Base-by-base conservation (phyloP, 2,888 invertebrate genomes). In the Polietes domitor region DNA sequence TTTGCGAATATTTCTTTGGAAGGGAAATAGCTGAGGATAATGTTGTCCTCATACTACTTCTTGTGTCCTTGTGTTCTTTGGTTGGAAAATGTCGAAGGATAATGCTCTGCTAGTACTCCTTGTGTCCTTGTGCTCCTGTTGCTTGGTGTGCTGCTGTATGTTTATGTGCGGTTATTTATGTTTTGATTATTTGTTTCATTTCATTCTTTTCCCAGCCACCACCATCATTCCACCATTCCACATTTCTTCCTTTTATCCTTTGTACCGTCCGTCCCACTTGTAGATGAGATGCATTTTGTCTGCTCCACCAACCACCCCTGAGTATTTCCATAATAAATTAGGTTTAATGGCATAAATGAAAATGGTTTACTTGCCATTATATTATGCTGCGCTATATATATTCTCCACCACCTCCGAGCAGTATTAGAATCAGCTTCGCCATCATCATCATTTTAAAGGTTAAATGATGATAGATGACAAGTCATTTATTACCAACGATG, bases 301-400 rank as follows among this genome's bases (percentile, higher is more conserved):
- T 26, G 37, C 12, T 47, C 21, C 19, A 6, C 26, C 58, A 15
- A 58, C 12, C 15, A 12, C 17, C 7, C 21, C 10, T 15, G 58
- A 9, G 2, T 58, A 26, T 2, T 55, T 65, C 53, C 53, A 71
- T 63, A 43, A 55, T 76, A 79, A 79, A 79, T 74, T 19, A 7
- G 28, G 24, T 76, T 76, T 76, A 65, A 71, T 80, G 80, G 53
- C 63, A 50, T 43, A 80, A 72, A 63, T 76, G 71, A 12, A 75
- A 58, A 75, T 61, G 63, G 50, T 70, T 21, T 61, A 28, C 70
- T 55, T 61, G 55, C 28, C 17, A 15, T 68, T 26, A 41, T 65
- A 12, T n/a, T n/a, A n/a, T 63, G 10, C 50, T 71, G 10, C 21
- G 41, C 41, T 41, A 41, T 12, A 32, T 41, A 10, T 53, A 21